Evolutionary conservation across 1,140 invertebrate species (phyloP), one percentile per base, ranked within the genome.

Genomic region (Drosophila malerkotliana): DNA sequence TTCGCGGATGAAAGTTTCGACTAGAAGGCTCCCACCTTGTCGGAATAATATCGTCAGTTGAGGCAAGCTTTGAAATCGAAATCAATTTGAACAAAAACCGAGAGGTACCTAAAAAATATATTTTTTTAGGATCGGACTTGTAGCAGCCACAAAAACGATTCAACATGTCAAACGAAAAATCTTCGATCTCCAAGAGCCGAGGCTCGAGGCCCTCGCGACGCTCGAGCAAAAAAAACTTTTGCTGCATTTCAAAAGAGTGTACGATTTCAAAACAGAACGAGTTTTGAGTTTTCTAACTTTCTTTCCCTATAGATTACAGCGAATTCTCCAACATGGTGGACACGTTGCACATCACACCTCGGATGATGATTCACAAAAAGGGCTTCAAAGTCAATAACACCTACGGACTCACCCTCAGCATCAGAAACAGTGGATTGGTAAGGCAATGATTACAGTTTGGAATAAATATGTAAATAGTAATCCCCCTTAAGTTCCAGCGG

Each of bases 191-290:
- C 9, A 37, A 37, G 34, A 3, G 3, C 34, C 34, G 34, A 12
- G 2, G 3, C 4, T 10, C 34, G 12, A 37, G 34, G 12, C 10
- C 10, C 10, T 37, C 34, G 10, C 1, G 0, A 2, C 15, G 10
- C 3, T 6, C 3, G 1, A 41, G 59, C 32, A 37, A 45, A 9
- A 8, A 5, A 4, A 10, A 1, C 21, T 49, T 32, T 9, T 88
- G 83, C 49, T 88, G 83, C 61, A 52, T 88, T 0, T 28, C 55
- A 15, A 89, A 67, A 21, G 68, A 88, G 12, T 88, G 84, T 88
- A 62, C 61, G 79, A n/a, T 15, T 26, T 18, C 0, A 21, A 4
- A 12, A 14, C 21, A 39, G 7, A 34, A 3, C 1, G 10, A 12
- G 15, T 24, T 2, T 32, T 45, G 1, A 9, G 32, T 32, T 10